Evolutionary conservation across 2,797 vertebrate species (phyloP), one percentile per base, ranked within the genome.

Genomic region (Podargus strigoides): DNA sequence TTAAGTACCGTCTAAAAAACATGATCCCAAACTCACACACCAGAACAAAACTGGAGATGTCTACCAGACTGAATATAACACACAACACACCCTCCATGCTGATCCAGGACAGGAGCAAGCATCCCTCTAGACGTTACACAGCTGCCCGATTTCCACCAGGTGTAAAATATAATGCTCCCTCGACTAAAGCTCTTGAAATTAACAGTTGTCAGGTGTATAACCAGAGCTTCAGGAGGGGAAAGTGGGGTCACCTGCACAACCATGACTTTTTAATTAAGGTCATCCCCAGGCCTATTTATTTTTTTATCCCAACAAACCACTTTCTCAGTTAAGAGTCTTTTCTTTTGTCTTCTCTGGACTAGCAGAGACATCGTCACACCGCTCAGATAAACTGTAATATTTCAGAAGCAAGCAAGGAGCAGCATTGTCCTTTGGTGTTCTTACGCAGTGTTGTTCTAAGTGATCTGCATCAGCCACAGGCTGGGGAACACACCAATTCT

Each of bases 1-100:
- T 37, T 22, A 76, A 67, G 10, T 23, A 6, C 58, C 20, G 3
- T 3, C n/a, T 80, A 6, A 59, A 49, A 72, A 55, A 14, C 12
- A 23, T 0, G 1, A 37, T 52, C 34, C 39, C 34, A 19, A 19
- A 69, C 16, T 19, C 17, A 11, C 17, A 3, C 20, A 66, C 22
- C 19, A 49, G 18, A 30, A 6, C 2, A 0, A 18, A 81, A 30
- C 50, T n/a, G 8, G 34, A 41, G 16, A 14, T 4, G 15, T 12
- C 20, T 49, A 23, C 46, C 9, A 28, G 72, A 30, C 10, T 7
- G 21, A 46, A 19, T 17, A 12, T 8, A 50, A 17, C 47, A 27
- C 17, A 3, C 41, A 36, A 6, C 52, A 7, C 10, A 3, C 19
- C 28, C 4, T 30, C 34, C 1, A 1, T 42, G 63, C 39, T 24